A percentile compares a stretch with the other conserved stretches of the same genome.
phyloP scores from a whole-genome alignment of 1,140 invertebrate species.

The Epicauta chinensis region DNA sequence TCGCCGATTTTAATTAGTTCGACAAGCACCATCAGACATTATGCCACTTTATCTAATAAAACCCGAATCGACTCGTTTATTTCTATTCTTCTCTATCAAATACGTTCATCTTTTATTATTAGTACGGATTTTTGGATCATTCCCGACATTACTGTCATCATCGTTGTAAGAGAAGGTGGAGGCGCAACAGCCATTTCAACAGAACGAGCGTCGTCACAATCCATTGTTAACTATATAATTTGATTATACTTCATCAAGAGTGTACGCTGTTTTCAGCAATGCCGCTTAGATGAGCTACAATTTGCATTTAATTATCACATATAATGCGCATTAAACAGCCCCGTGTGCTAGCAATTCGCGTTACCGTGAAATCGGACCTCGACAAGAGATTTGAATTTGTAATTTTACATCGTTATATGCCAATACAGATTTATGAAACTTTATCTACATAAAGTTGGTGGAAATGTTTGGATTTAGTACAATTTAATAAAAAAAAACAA shows the following conservation, averaged over 20 bases:
- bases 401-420: constrained; percentile 9
- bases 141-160: background rate
- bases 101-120: too few species aligned
- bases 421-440: constrained; percentile 5
- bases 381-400: constrained; percentile 15
- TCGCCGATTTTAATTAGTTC: too few species aligned
- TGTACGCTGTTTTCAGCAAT: constrained; percentile 38
- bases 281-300: constrained; percentile 42
- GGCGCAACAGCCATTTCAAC: constrained; percentile 10
- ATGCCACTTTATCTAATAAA: too few species aligned
- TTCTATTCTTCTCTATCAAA: too few species aligned
- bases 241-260: constrained; percentile 43
- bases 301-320: constrained; percentile 45
- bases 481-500: too few species aligned
- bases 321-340: constrained; percentile 41
- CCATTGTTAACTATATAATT: constrained; percentile 40
- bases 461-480: too few species aligned
- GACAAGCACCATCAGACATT: too few species aligned
- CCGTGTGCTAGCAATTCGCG: constrained; percentile 26
- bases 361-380: constrained; percentile 36
- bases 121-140: too few species aligned
- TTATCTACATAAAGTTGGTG: too few species aligned
- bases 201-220: constrained; percentile 12
- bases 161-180: constrained; percentile 1
- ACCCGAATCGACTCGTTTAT: too few species aligned